Evolutionary conservation across 2,113 vertebrate genomes (phyloP).

Genomic region (Calidris pugnax): DNA sequence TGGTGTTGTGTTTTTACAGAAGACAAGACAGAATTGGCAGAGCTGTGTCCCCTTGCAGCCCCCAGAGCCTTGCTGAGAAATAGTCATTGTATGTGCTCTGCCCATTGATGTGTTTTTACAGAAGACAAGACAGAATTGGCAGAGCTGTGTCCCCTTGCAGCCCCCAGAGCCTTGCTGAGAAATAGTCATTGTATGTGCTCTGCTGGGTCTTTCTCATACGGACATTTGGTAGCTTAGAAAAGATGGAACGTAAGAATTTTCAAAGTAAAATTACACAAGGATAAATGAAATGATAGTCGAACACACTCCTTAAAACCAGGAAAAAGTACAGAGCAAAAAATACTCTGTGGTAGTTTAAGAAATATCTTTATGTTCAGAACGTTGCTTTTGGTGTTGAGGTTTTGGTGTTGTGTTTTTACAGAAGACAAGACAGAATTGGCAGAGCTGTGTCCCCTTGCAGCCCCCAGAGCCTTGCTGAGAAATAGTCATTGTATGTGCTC

Average conservation of each 20-base stretch:
- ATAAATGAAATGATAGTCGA: background rate
- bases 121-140: background rate
- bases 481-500: accelerated
- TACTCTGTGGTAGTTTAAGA: background rate
- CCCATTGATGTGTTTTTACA: background rate
- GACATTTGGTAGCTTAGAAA: background rate
- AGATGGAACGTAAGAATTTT: background rate
- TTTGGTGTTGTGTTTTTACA: background rate
- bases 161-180: background rate
- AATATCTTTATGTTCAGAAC: background rate
- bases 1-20: background rate
- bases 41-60: background rate
- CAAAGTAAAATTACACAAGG: background rate
- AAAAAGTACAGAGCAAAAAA: background rate
- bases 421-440: background rate
- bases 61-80: background rate
- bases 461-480: background rate
- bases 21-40: background rate
- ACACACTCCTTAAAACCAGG: background rate
- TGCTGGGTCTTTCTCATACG: background rate
- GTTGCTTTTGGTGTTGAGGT: background rate
- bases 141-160: background rate
- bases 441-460: background rate
- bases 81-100: too few relatives aligned
- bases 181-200: accelerated